These are phyloP conservation scores for zebrafish (Danio rerio) DNA, from an alignment of 2,113 vertebrate species.

Conservation along the genomic window GRCz12tu NC_133195.1:8743001-8743500, in stretches of 20 bases:
- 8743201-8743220: conserved; percentile 48
- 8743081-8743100: conserved; percentile 46
- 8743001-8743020: conserved; percentile 9
- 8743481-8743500: conserved; percentile 7
- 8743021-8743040: conserved; percentile 28
- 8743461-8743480: background rate
- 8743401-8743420: background rate
- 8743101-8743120: conserved; percentile 58
- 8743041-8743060: conserved; percentile 36
- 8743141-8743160: conserved; percentile 55
- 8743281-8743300: background rate
- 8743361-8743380: conserved; percentile 12
- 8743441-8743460: background rate
- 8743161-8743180: conserved; percentile 1
- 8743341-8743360: conserved; percentile 26
- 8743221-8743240: conserved; percentile 49
- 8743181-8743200: conserved; percentile 26
- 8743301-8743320: background rate
- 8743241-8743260: background rate
- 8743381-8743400: conserved; percentile 8
- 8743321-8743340: background rate
- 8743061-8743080: conserved; percentile 35
- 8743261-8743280: conserved; percentile 27
- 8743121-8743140: conserved; percentile 62
- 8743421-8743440: conserved; percentile 28